A percentile compares a stretch with the other conserved stretches of the same genome.
Evolutionary conservation across 2,888 invertebrate species (phyloP).

Genomic region (Leptopilina myrica): DNA sequence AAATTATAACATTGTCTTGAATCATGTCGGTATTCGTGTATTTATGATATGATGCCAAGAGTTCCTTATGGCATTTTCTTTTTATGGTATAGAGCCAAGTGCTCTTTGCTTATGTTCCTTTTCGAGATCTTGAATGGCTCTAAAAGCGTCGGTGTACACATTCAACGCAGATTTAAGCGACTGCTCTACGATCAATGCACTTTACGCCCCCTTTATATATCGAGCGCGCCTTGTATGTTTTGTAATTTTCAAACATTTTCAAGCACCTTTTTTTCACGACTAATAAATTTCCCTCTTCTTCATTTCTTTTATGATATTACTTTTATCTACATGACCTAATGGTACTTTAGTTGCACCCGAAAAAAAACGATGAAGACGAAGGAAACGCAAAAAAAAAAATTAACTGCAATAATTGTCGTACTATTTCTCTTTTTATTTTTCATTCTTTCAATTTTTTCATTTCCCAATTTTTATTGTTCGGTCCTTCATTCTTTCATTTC

Average conservation of each 20-base stretch:
- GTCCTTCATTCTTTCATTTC: too few species aligned
- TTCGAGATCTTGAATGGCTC: constrained; percentile 49
- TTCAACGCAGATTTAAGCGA: constrained; percentile 42
- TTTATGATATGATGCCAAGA: constrained; percentile 51
- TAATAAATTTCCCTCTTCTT: not conserved
- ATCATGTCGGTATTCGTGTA: constrained; percentile 23
- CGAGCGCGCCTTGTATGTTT: constrained; percentile 20
- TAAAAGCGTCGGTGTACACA: constrained; percentile 49
- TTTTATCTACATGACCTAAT: too few species aligned
- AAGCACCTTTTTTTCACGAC: not conserved
- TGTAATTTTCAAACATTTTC: constrained; percentile 25
- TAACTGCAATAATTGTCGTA: too few species aligned
- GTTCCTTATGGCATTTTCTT: constrained; percentile 49
- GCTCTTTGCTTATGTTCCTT: constrained; percentile 48
- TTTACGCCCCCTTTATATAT: constrained; percentile 14
- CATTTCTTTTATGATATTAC: too few species aligned
- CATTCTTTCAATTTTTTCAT: too few species aligned
- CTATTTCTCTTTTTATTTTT: too few species aligned
- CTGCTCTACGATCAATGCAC: constrained; percentile 32
- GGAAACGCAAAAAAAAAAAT: too few species aligned
- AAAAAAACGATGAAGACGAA: too few species aligned
- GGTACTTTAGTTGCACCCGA: too few species aligned
- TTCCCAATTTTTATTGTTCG: too few species aligned
- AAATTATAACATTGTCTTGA: constrained; percentile 30
- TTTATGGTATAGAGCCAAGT: constrained; percentile 55